phyloP scores from a whole-genome alignment of 2,888 invertebrate genomes.

The Rhogogaster chlorosoma region DNA sequence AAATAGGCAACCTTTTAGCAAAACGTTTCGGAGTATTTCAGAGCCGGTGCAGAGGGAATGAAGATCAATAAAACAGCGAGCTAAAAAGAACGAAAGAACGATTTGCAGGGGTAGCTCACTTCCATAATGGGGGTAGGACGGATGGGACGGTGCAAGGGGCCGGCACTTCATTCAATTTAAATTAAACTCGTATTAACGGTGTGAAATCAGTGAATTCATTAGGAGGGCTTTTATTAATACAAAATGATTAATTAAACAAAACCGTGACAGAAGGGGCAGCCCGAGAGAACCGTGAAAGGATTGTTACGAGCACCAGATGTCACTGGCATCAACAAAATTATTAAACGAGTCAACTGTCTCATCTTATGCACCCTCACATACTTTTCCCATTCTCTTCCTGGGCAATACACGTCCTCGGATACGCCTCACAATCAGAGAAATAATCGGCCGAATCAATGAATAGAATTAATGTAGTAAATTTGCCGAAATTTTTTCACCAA shows the following conservation, averaged over 20 bases:
- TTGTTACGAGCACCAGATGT: constrained; percentile 73
- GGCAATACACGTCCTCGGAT: not conserved
- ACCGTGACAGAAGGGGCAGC: constrained; percentile 53
- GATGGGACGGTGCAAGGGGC: constrained; percentile 41
- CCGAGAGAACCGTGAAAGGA: constrained; percentile 60
- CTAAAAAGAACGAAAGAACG: constrained; percentile 63
- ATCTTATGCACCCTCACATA: constrained; percentile 50
- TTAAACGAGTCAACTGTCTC: constrained; percentile 70
- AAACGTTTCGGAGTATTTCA: constrained; percentile 68
- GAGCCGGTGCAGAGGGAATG: constrained; percentile 65
- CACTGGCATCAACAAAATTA: constrained; percentile 74
- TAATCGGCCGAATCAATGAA: not conserved
- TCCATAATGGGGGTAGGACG: constrained; percentile 26
- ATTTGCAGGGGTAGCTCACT: constrained; percentile 52
- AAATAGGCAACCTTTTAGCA: constrained; percentile 71
- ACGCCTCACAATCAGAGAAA: not conserved
- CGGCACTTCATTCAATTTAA: constrained; percentile 72
- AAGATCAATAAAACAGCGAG: constrained; percentile 75
- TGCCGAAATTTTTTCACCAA: not conserved
- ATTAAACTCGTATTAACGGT: constrained; percentile 74
- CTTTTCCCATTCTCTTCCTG: not conserved
- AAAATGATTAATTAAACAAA: constrained; percentile 76
- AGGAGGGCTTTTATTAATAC: constrained; percentile 74
- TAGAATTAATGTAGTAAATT: not conserved
- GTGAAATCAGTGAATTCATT: constrained; percentile 74